Evolutionary conservation across 2,888 invertebrate genomes (phyloP), one percentile per base, ranked within the genome.

Genomic region (Zygogramma bicolorata): DNA sequence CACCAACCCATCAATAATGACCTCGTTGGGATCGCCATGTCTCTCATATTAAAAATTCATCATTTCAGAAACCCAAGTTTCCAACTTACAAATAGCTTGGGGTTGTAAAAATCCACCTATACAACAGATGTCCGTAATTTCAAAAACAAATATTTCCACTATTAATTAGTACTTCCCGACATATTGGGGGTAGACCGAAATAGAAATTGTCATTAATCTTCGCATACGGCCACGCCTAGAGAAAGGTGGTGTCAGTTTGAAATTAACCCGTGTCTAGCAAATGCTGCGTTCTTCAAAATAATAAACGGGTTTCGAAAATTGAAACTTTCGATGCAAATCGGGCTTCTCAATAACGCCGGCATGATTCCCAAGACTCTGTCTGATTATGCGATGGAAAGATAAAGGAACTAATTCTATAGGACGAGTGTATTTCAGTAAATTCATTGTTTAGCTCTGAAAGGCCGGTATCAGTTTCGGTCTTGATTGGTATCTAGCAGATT

Each of bases 211-310:
- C 69, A 69, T 73, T 79, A 81, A 80, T 80, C 77, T 78, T 71
- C 69, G 75, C 75, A 78, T 69, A 75, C 77, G 67, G 65, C 70
- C 71, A 81, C 79, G 74, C 71, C 74, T 78, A 72, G 75, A 63
- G 63, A 78, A 78, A 80, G 80, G 77, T 75, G 77, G 76, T 79
- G 81, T 79, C 81, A 78, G 78, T 77, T 75, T 77, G 75, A 73
- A 81, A 81, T 80, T 82, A 82, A 75, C 77, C 81, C 79, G 79
- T 82, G 81, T 82, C 81, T 78, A 75, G 75, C 81, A 82, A 81
- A 81, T 82, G 82, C 79, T 80, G 42, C 57, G 13, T n/a, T 40
- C 10, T 38, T 46, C 29, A 5, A 63, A 31, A 15, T 46, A 27
- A 40, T 63, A 31, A 46, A 27, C 63, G 42, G 25, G 42, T 62